Evolutionary conservation across 2,113 vertebrate species (phyloP).

Genomic region (Eulacestoma nigropectus): DNA sequence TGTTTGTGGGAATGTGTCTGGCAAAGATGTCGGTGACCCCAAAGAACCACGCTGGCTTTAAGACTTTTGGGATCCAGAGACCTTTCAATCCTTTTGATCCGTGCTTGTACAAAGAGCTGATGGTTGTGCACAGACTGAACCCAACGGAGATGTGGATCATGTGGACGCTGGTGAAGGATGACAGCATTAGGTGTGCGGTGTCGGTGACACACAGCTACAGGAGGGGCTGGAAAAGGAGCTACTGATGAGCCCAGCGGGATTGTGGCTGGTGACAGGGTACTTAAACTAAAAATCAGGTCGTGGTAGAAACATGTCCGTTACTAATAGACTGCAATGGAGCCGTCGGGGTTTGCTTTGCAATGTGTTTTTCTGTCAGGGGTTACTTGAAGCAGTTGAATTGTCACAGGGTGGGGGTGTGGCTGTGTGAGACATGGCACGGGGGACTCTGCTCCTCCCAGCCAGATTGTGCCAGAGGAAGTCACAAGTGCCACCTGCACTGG

Average conservation of each 20-base stretch:
- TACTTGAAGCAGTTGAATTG: neutral
- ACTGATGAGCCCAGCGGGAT: accelerated
- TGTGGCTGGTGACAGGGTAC: neutral
- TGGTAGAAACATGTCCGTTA: neutral
- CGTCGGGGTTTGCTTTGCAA: neutral
- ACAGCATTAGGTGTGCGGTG: slow-evolving; percentile 53
- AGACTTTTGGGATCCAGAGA: slow-evolving; percentile 74
- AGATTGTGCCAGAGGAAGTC: neutral
- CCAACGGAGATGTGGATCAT: slow-evolving; percentile 77
- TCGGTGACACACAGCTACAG: neutral
- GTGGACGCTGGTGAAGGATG: slow-evolving; percentile 75
- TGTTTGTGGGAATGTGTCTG: slow-evolving; percentile 81
- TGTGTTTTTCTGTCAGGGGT: accelerated
- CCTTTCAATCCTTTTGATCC: slow-evolving; percentile 72
- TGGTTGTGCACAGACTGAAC: slow-evolving; percentile 73
- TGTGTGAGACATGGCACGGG: accelerated
- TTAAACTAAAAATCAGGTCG: neutral
- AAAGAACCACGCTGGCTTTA: slow-evolving; percentile 72
- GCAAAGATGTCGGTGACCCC: slow-evolving; percentile 67
- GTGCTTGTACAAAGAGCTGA: slow-evolving; percentile 73
- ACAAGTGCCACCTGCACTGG: neutral
- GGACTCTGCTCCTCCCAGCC: neutral
- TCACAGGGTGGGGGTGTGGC: neutral
- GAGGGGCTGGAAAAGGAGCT: neutral
- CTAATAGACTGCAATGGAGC: neutral